Base-by-base conservation (phyloP, 2,888 invertebrate genomes). In the Drosophila testacea region DNA sequence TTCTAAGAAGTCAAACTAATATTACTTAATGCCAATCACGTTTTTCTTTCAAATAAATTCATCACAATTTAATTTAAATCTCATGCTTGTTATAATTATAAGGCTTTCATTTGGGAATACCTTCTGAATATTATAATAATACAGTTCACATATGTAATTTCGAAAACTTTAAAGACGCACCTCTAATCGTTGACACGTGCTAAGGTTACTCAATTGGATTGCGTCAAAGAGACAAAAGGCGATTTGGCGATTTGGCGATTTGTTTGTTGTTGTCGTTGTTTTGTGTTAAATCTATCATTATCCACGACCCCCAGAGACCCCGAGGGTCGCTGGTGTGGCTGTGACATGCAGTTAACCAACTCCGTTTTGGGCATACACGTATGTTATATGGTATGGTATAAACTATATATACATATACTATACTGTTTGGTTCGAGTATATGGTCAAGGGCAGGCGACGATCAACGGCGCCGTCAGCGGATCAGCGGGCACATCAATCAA, bases 401-500 rank as follows among this genome's bases (percentile, higher is more conserved):
- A 22, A 22, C 22, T 22, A 22, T 22, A 22, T 22, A 22, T 22
- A 2, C 2, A 30, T 77, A 72, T 61, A 56, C 28, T 52, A 41
- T 34, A 48, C 4, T 44, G 13, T 48, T 34, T 65, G 60, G 67
- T 48, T 9, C 30, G 32, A 36, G 55, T 82, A 66, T 75, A 88
- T 81, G 86, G 89, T 79, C 87, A 88, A 77, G 83, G 88, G 79
- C 82, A 82, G 55, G 75, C 48, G 32, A n/a, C 73, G 69, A 64
- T 67, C 73, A 59, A 32, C 73, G 73, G 64, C 73, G 73, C 62
- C 73, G 78, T 77, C 64, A 73, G 56, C 78, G 81, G 81, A 83
- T 82, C 83, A 73, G 83, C 85, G 85, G 87, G 79, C 81, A 83
- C 84, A 86, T 86, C 89, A 86, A 86, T 86, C 88, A 85, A 86